Percentiles rank a stretch among this genome's conserved stretches.
These are phyloP conservation scores for Philereme vetulata DNA, from an alignment of 2,888 invertebrate species.

Conservation along the genomic window DNA sequence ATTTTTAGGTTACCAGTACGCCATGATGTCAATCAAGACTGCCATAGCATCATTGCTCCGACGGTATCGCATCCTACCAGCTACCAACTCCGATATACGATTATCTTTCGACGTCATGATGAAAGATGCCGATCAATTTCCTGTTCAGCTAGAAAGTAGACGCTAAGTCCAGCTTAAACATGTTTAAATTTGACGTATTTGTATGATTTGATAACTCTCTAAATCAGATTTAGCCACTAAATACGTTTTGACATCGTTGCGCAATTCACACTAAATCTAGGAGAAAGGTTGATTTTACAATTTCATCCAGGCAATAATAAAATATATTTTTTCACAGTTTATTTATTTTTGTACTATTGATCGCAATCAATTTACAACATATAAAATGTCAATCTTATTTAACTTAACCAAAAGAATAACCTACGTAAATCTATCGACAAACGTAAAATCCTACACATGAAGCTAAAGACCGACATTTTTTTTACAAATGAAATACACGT, in stretches of 20 bases:
- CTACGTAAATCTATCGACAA: constrained; percentile 7
- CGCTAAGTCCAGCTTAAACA: background rate
- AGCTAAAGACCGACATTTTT: constrained; percentile 17
- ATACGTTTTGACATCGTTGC: no score
- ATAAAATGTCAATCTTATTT: constrained; percentile 20
- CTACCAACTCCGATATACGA: background rate
- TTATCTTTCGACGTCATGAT: background rate
- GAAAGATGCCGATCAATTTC: background rate
- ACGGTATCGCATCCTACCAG: background rate
- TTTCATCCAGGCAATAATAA: no score
- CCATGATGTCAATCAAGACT: constrained; percentile 5
- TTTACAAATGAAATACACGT: constrained; percentile 21
- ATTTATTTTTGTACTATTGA: constrained; percentile 32
- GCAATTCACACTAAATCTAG: no score
- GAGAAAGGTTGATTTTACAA: no score
- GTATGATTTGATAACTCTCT: no score
- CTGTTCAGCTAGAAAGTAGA: background rate
- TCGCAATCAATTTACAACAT: constrained; percentile 30
- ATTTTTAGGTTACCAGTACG: constrained; percentile 1
- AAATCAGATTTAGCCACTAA: no score
- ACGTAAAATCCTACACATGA: constrained; percentile 16
- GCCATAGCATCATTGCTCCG: background rate
- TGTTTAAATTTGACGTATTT: no score
- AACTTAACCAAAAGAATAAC: constrained; percentile 14
- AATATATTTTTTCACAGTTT: constrained; percentile 10